A percentile compares a stretch with the other conserved stretches of the same genome.
These are phyloP conservation scores for Empis stercorea DNA, from an alignment of 2,888 invertebrate genomes.

Conservation along the genomic window DNA sequence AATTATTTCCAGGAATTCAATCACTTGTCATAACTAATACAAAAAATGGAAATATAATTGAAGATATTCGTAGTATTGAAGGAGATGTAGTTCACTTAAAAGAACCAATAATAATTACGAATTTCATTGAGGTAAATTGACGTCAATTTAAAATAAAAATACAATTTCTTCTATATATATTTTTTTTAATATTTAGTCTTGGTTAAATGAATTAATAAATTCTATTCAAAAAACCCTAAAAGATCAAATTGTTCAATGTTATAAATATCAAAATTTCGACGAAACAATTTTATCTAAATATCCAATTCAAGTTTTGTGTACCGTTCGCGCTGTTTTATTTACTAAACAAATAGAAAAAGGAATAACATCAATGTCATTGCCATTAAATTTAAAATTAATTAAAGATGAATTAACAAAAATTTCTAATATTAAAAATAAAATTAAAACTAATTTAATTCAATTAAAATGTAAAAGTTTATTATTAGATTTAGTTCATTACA, in stretches of 20 bases:
- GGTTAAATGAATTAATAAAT: constrained; percentile 51
- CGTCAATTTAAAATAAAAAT: background rate
- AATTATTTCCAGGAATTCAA: constrained; percentile 84
- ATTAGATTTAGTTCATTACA: constrained; percentile 86
- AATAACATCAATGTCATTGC: constrained; percentile 51
- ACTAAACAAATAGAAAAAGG: constrained; percentile 74
- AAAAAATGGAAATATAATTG: constrained; percentile 26
- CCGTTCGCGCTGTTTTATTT: constrained; percentile 74
- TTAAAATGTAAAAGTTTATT: constrained; percentile 85
- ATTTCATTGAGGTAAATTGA: constrained; percentile 27
- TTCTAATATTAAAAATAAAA: constrained; percentile 26
- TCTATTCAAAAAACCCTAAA: constrained; percentile 72
- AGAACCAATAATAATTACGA: constrained; percentile 27
- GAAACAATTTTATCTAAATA: constrained; percentile 33
- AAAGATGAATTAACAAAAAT: constrained; percentile 33
- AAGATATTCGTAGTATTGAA: constrained; percentile 39
- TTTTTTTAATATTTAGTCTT: constrained; percentile 18
- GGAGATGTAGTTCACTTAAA: constrained; percentile 27
- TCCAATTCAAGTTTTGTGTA: constrained; percentile 62
- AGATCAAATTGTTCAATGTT: constrained; percentile 47
- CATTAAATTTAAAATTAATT: constrained; percentile 38
- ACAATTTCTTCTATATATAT: too few species aligned
- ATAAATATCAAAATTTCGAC: constrained; percentile 36
- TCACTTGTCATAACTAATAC: constrained; percentile 54
- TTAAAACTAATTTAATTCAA: constrained; percentile 47